Conservation (phyloP, 2,113 vertebrate species). For the Catharus bicknelli region DNA sequence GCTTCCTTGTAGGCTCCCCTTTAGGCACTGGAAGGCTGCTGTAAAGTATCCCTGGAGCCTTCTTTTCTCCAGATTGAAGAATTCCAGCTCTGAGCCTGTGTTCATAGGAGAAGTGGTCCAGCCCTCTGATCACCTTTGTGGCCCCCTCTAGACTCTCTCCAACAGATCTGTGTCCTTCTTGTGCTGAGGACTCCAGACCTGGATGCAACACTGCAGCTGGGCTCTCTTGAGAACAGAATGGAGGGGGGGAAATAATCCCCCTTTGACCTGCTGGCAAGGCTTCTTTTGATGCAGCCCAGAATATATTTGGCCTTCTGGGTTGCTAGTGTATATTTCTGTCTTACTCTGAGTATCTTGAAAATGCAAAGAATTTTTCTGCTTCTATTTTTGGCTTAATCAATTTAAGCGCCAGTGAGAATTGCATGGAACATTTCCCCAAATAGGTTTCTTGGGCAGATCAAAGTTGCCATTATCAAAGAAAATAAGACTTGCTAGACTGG, state of each 20-base stretch:
- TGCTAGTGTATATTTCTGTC: background rate
- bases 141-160: fast-evolving
- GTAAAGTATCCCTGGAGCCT: background rate
- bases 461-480: constrained; percentile 17
- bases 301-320: background rate
- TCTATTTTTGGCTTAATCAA: background rate
- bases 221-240: background rate
- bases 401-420: background rate
- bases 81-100: background rate
- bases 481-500: background rate
- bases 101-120: background rate
- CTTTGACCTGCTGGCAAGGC: background rate
- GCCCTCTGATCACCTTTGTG: background rate
- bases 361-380: background rate
- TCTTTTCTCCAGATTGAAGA: background rate
- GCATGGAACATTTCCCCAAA: background rate
- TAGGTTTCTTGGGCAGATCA: background rate
- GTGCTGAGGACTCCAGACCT: background rate
- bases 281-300: background rate
- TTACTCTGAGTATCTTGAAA: background rate
- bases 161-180: background rate
- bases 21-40: background rate
- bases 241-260: background rate
- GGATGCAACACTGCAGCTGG: background rate
- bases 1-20: background rate